Base-by-base conservation (phyloP, 1,140 invertebrate species). In the Tetranychus urticae region DNA sequence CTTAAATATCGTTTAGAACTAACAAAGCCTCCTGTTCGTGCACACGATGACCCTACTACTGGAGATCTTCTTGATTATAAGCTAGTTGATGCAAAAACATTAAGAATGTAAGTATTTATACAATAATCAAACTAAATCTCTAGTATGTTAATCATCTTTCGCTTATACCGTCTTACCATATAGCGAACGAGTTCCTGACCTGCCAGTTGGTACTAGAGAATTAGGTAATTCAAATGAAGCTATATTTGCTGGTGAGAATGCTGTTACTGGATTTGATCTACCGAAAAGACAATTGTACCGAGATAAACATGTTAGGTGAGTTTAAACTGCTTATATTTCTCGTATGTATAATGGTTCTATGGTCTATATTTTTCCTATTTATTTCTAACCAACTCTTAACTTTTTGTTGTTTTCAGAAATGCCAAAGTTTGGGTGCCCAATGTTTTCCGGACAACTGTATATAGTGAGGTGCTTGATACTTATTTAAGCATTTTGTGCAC, bases 231-330 rank as follows among this genome's bases (percentile, higher is more conserved):
- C 81, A 60, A 73, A 97, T 70, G 58, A 82, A 57, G 90, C 91
- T 34, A 76, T 99, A 58, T 97, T 90, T 91, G 93, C 90, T 65
- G 93, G 93, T 7, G 93, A 97, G 76, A 87, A 81, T n/a, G 77
- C 97, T 1, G 75, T 98, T 35, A 82, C 88, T 76, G 92, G 92
- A 45, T 92, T 86, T 80, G 67, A 86, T 84, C 33, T 57, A 45
- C 14, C 48, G 46, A n/a, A 34, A 42, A 42, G 23, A 48, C 23
- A 52, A 60, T 23, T 35, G 33, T 10, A 56, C 47, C 4, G 14
- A 45, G 10, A 10, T 7, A 10, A 8, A 34, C 23, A 31, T 8
- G 10, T 6, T 14, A 14, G 23, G 36, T 56, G 54, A 36, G 31
- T 56, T 47, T 47, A 3, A 47, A 47, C 7, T 46, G 8, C 23